A percentile compares a stretch with the other conserved stretches of the same genome.
Conservation (phyloP, 1,140 invertebrate species). For the Macrobrachium nipponense region DNA sequence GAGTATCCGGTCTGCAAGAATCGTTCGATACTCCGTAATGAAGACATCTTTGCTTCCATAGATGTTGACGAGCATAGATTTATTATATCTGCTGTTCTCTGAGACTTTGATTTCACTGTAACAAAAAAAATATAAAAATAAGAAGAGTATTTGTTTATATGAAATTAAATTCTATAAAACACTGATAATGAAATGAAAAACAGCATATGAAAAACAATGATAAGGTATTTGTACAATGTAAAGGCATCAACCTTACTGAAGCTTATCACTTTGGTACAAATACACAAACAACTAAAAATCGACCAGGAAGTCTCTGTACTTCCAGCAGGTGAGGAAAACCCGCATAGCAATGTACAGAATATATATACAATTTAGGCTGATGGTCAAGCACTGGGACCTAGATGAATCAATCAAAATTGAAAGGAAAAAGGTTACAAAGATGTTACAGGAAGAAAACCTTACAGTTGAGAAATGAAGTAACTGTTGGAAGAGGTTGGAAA, state of each 20-base stretch:
- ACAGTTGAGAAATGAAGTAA: no score
- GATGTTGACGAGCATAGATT: conserved; percentile 97
- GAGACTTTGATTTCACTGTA: conserved; percentile 72
- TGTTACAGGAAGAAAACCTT: no score
- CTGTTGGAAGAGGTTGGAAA: no score
- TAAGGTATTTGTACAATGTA: neutral
- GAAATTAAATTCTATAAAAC: neutral
- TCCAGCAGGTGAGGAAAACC: neutral
- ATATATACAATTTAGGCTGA: neutral
- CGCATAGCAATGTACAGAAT: neutral
- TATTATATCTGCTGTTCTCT: conserved; percentile 83
- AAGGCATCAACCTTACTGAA: neutral
- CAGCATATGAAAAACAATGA: neutral
- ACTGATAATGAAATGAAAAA: neutral
- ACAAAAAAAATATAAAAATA: neutral
- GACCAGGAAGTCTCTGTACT: no score
- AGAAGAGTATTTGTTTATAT: neutral
- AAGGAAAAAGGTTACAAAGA: no score
- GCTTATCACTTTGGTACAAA: neutral
- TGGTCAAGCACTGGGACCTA: no score
- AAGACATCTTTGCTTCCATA: conserved; percentile 99
- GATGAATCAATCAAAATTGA: no score
- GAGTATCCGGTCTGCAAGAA: conserved; percentile 92
- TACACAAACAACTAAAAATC: no score
- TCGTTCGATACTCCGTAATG: conserved; percentile 96